A percentile compares a stretch with the other conserved stretches of the same genome.
Evolutionary conservation across 1,140 invertebrate species (phyloP).

Genomic region (Drosophila virilis): DNA sequence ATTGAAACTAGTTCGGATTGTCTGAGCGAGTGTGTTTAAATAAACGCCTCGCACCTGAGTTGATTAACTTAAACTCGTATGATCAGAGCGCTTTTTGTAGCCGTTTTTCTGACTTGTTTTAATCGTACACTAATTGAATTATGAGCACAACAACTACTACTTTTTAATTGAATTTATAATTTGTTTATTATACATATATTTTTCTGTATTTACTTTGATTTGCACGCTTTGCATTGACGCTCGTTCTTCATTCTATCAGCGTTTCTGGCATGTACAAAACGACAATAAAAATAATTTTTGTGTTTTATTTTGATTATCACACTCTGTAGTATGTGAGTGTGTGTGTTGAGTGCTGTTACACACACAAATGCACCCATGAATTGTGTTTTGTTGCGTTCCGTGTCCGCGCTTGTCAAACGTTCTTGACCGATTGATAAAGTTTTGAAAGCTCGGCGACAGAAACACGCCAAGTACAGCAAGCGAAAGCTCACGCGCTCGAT

Average conservation of each 20-base stretch:
- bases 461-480: constrained; percentile 42
- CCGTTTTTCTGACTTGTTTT: constrained; percentile 26
- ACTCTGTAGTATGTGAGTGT: constrained; percentile 31
- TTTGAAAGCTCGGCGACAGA: constrained; percentile 70
- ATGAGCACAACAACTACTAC: constrained; percentile 31
- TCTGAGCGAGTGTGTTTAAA: constrained; percentile 52
- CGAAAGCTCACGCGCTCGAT: constrained; percentile 53
- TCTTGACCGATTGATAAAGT: constrained; percentile 81
- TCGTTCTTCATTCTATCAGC: constrained; percentile 30
- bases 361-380: constrained; percentile 27
- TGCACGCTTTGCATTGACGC: constrained; percentile 28
- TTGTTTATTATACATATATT: constrained; percentile 26
- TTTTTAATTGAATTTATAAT: constrained; percentile 27
- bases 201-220: constrained; percentile 40
- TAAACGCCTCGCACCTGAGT: constrained; percentile 36
- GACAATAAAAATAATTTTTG: constrained; percentile 33
- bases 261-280: constrained; percentile 12
- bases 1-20: constrained; percentile 66
- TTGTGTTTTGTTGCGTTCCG: constrained; percentile 29
- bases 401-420: constrained; percentile 69
- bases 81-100: constrained; percentile 17
- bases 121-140: constrained; percentile 52
- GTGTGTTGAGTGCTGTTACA: constrained; percentile 13
- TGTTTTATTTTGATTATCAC: constrained; percentile 75
- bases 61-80: constrained; percentile 32